Conservation (phyloP, 2,797 vertebrate genomes). For the Lateolabrax maculatus region DNA sequence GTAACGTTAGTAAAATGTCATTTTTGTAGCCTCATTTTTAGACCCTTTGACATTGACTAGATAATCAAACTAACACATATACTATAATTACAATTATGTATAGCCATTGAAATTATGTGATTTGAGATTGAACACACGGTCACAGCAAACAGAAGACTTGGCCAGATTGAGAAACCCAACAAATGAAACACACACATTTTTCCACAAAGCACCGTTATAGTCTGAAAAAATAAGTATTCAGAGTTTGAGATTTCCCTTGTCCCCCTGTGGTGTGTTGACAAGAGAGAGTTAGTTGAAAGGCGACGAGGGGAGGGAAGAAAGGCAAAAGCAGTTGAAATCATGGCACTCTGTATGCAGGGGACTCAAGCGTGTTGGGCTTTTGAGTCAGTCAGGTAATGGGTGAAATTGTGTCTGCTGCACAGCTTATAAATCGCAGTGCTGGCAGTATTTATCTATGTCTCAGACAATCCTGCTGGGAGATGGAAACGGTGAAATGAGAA, state of each 20-base stretch:
- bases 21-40: slow-evolving; percentile 4
- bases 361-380: slow-evolving; percentile 70
- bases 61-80: slow-evolving; percentile 24
- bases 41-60: slow-evolving; percentile 18
- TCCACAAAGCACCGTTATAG: background rate
- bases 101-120: background rate
- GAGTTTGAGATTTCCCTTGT: slow-evolving; percentile 24
- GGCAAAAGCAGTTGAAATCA: slow-evolving; percentile 53
- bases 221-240: slow-evolving; percentile 18
- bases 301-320: slow-evolving; percentile 31
- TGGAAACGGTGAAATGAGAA: slow-evolving; percentile 79
- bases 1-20: background rate
- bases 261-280: slow-evolving; percentile 38
- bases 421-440: slow-evolving; percentile 81
- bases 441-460: slow-evolving; percentile 84
- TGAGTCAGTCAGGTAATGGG: slow-evolving; percentile 78
- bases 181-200: slow-evolving; percentile 14
- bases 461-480: slow-evolving; percentile 82
- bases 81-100: slow-evolving; percentile 17
- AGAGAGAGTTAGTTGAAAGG: slow-evolving; percentile 30
- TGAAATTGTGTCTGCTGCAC: slow-evolving; percentile 78
- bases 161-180: background rate
- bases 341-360: slow-evolving; percentile 73
- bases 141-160: slow-evolving; percentile 3
- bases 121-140: slow-evolving; percentile 23